Evolutionary conservation across 2,797 vertebrate species (phyloP), one percentile per base, ranked within the genome.

Genomic region (Perdix hodgsoniae): DNA sequence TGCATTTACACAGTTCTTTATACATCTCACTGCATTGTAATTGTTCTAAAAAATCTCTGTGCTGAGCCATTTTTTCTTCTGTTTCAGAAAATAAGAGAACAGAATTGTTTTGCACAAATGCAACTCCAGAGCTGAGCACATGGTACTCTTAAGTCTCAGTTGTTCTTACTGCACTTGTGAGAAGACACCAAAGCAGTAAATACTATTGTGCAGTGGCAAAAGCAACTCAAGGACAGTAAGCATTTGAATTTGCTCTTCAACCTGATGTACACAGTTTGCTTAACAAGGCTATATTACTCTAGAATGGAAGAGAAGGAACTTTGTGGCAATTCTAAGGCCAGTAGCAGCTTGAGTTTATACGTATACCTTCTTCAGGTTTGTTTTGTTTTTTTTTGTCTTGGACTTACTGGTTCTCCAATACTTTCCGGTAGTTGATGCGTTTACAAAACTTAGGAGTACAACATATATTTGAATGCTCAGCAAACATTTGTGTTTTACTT

Each of bases 131-230:
- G 26, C 60, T 75, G 42, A 4, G n/a, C 81, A 65, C 3, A 14
- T 91, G 76, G 91, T 83, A 93, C 54, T 90, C 56, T 33, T 83
- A 42, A 45, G 66, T 91, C 47, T 86, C 91, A 87, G 76, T 91
- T 63, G 52, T 81, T 92, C 63, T 76, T 89, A 78, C 1, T 91
- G 33, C 52, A 75, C 35, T 83, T 92, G 75, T 83, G 81, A 50
- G 93, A 95, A 93, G 29, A 42, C 64, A 91, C 50, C 56, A 56
- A 73, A 87, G 60, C 2, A 1, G 50, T 83, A 87, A 93, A 84
- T 78, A 56, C 49, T 80, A 84, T 45, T 80, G 35, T 94, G 47
- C 24, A 33, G 39, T 16, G 49, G 39, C 31, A 81, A 87, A 87
- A 37, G 83, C 33, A 92, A 26, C 54, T 78, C 56, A 87, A 94